Base-by-base conservation (phyloP, 2,797 vertebrate genomes). In the Loriculus beryllinus region DNA sequence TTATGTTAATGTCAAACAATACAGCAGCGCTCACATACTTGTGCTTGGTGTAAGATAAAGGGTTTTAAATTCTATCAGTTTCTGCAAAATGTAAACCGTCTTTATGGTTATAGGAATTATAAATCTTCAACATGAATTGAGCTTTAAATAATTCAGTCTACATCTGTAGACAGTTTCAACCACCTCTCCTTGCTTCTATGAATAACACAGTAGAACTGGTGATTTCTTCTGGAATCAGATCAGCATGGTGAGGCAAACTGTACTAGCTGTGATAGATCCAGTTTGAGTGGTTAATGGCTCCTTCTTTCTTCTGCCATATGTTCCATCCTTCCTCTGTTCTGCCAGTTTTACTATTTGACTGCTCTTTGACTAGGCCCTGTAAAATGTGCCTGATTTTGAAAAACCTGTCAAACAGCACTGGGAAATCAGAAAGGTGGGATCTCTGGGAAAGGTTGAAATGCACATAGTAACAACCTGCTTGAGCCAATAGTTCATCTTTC, bases 281-380 rank as follows among this genome's bases (percentile, higher is more conserved):
- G 42, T 56, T 7, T 48, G 60, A 82, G 45, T 68, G 57, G 70
- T 75, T 69, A 69, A 64, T 45, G 62, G 57, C 59, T 57, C 37
- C n/a, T 22, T 88, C 22, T 23, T 79, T 95, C 48, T 42, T 76
- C 88, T 90, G 92, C 92, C 86, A 93, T 81, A 42, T 62, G 59
- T 86, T 96, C 90, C 80, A 82, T 88, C 96, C 88, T 90, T 95
- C 59, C 70, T 88, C 74, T 82, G 16, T 71, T 76, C 78, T 90
- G 70, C 78, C 83, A 88, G 39, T 57, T 86, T 70, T 81, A 83
- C 52, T 23, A 26, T 81, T 81, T 74, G 49, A 56, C 75, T 75
- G 47, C 70, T 80, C 12, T 81, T 80, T 88, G 71, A 81, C 45
- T 45, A 28, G n/a, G 26, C 64, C 65, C 37, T 72, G 28, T 48